Evolutionary conservation across 2,797 vertebrate species (phyloP).

Genomic region (Cirrhinus molitorella): DNA sequence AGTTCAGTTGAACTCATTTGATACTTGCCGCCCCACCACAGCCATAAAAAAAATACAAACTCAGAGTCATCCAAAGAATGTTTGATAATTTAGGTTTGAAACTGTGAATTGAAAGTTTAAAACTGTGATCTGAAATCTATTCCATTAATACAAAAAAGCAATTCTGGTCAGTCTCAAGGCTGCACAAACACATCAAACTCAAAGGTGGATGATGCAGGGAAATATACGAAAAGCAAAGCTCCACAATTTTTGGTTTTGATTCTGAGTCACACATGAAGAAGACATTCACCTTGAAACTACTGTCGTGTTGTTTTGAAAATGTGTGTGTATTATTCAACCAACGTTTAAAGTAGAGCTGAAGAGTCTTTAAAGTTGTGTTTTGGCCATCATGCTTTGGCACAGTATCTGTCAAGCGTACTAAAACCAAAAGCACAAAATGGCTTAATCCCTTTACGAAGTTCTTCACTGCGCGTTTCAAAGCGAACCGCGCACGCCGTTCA

Average conservation of each 20-base stretch:
- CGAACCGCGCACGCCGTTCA: too few relatives aligned
- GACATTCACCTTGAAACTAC: slow-evolving; percentile 12
- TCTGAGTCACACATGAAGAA: neutral
- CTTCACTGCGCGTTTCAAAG: too few relatives aligned
- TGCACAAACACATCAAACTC: slow-evolving; percentile 14
- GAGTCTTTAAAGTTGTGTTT: too few relatives aligned
- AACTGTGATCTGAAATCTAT: slow-evolving; percentile 41
- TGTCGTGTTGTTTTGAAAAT: neutral
- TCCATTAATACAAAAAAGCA: slow-evolving; percentile 39
- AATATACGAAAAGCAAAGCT: slow-evolving; percentile 8
- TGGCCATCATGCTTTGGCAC: too few relatives aligned
- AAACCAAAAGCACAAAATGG: too few relatives aligned
- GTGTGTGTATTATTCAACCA: neutral
- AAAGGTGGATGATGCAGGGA: neutral
- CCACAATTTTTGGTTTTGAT: slow-evolving; percentile 16
- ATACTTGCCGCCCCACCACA: neutral
- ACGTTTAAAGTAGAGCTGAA: neutral
- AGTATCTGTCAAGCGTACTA: too few relatives aligned
- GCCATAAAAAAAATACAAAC: neutral
- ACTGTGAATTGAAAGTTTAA: neutral
- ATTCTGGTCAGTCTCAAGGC: slow-evolving; percentile 31
- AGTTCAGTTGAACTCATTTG: neutral
- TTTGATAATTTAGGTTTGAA: neutral
- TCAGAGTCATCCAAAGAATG: too few relatives aligned
- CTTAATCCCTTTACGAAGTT: too few relatives aligned